Base-by-base conservation (phyloP, 2,888 invertebrate genomes). In the Acronicta aceris region DNA sequence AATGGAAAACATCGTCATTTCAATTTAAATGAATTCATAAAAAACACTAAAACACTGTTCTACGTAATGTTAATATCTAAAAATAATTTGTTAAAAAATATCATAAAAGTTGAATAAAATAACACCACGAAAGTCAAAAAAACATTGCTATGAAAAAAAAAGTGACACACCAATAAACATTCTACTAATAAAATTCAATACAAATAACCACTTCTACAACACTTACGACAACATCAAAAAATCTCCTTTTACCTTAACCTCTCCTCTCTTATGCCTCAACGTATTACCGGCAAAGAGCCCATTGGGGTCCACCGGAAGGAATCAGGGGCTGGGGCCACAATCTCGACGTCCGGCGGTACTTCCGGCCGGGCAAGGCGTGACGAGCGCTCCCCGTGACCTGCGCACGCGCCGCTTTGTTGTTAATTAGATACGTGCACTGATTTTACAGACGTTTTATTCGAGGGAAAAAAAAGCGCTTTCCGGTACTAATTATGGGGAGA, bases 311-410 rank as follows among this genome's bases (percentile, higher is more conserved):
- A 87, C 91, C 94, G 94, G 94, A 94, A 94, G 94, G 93, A 92
- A 91, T 92, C 93, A 91, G 92, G 90, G 91, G 89, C 91, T 89
- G 89, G 89, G 87, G 86, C 84, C 87, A 89, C 93, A 92, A 92
- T 93, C 93, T 91, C 90, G 88, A 82, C 94, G 90, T 93, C 94
- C 93, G 92, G 91, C 76, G 67, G 76, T 79, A 84, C 90, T 91
- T 92, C 93, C 93, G 92, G 84, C 75, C 51, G 84, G 76, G 77
- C 81, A 78, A 78, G 78, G 81, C 84, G 81, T 83, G 85, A 85
- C 84, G 79, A 86, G 86, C 86, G 79, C 74, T 74, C 81, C 81
- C 85, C 88, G 85, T 87, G 88, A 87, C 90, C 85, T 87, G 91
- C 91, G 90, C 91, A 88, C 89, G 90, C 89, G 90, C 68, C 79